Percentiles rank a stretch among this genome's conserved stretches.
Evolutionary conservation across 92 coral and sea anemone species (phyloP).

Genomic region (Blastomussa wellsi): DNA sequence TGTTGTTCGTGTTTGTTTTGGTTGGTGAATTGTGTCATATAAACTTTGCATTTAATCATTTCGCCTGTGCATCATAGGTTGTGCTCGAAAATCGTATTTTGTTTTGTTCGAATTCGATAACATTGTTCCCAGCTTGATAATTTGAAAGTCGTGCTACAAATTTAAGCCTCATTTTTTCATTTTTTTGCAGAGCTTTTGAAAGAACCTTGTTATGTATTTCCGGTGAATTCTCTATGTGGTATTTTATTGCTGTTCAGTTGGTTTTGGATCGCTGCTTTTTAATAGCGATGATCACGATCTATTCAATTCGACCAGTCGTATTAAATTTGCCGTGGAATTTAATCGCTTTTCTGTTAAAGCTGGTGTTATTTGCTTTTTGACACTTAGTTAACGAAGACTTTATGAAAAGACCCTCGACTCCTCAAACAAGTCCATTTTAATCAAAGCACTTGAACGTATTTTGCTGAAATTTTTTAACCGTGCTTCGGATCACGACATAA

Average conservation of each 20-base stretch:
- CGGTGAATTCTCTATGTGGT: conserved; percentile 34
- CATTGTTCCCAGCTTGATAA: conserved; percentile 36
- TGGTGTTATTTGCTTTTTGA: conserved; percentile 35
- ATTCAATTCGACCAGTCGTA: conserved; percentile 21
- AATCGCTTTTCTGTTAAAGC: conserved; percentile 37
- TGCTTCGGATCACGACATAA: conserved; percentile 7
- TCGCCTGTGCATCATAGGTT: background rate
- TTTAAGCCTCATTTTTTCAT: background rate
- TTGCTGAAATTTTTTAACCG: background rate
- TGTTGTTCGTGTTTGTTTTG: background rate
- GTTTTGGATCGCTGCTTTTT: conserved; percentile 13
- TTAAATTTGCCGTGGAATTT: conserved; percentile 41
- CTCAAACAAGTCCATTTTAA: conserved; percentile 30
- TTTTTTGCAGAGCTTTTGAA: conserved; percentile 13
- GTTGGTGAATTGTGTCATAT: conserved; percentile 7
- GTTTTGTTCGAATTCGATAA: background rate
- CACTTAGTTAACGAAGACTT: conserved; percentile 31
- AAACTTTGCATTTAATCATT: conserved; percentile 10
- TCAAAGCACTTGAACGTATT: conserved; percentile 11
- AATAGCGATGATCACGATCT: conserved; percentile 11
- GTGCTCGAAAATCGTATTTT: background rate
- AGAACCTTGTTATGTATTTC: conserved; percentile 27
- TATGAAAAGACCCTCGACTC: conserved; percentile 3
- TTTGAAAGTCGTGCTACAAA: background rate
- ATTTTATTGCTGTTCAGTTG: conserved; percentile 4